phyloP scores from a whole-genome alignment of 2,113 vertebrate species.

The Typhlomys cinereus region DNA sequence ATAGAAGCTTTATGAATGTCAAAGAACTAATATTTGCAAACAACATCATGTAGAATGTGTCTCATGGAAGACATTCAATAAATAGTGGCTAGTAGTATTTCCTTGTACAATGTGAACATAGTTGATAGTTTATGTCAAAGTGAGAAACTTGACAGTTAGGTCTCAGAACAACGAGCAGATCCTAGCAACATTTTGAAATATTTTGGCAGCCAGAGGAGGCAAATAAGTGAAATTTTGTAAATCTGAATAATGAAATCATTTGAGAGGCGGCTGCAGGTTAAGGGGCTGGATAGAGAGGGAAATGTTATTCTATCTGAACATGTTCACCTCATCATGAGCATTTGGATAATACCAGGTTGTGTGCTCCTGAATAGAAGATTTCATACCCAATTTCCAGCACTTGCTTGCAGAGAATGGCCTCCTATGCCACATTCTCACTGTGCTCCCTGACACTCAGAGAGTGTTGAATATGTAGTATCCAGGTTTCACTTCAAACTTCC shows the following conservation, averaged over 20 bases:
- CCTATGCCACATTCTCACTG: not conserved
- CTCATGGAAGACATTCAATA: not conserved
- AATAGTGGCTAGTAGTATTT: not conserved
- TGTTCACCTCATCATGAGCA: slow-evolving; percentile 60
- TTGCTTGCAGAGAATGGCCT: slow-evolving; percentile 48
- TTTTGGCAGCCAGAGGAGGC: slow-evolving; percentile 52
- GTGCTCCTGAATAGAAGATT: slow-evolving; percentile 71
- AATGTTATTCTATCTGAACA: slow-evolving; percentile 66
- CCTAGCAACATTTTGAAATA: slow-evolving; percentile 50
- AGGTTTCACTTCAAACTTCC: slow-evolving; percentile 29
- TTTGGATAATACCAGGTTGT: slow-evolving; percentile 63
- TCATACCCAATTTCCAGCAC: slow-evolving; percentile 58
- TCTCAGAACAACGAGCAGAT: slow-evolving; percentile 18
- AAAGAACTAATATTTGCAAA: not conserved
- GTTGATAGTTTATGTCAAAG: slow-evolving; percentile 7
- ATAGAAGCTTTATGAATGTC: not conserved
- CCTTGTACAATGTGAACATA: not conserved
- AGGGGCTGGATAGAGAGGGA: slow-evolving; percentile 52
- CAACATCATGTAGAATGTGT: not conserved
- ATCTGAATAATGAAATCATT: slow-evolving; percentile 75
- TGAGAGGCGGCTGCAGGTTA: slow-evolving; percentile 48
- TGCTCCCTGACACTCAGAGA: not conserved
- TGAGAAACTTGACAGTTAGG: not conserved
- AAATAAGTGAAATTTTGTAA: slow-evolving; percentile 67
- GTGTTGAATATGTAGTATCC: fast-evolving